A percentile compares a stretch with the other conserved stretches of the same genome.
These are phyloP conservation scores for Siphlonurus alternatus DNA, from an alignment of 2,888 invertebrate species.

Conservation along the genomic window DNA sequence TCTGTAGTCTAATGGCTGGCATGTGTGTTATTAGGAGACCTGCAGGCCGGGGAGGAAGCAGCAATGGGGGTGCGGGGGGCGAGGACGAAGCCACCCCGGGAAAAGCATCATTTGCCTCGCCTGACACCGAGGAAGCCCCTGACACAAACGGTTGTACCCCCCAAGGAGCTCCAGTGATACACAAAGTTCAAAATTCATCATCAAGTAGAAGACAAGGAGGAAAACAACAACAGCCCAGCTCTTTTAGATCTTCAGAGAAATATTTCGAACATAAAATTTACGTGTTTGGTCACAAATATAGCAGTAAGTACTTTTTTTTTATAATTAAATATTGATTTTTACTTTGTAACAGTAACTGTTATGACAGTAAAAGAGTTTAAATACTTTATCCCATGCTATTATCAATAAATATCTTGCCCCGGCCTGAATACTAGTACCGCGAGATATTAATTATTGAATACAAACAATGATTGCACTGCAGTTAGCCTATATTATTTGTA, in stretches of 20 bases:
- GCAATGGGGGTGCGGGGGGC: background rate
- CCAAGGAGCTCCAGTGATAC: background rate
- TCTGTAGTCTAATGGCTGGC: no score
- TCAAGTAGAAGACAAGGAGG: background rate
- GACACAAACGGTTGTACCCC: background rate
- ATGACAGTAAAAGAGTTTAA: no score
- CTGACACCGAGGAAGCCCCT: background rate
- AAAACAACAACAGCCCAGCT: background rate
- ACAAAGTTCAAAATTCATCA: background rate
- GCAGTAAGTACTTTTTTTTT: slow-evolving; percentile 17
- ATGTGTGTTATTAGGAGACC: background rate
- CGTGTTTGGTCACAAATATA: slow-evolving; percentile 21
- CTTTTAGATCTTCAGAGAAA: slow-evolving; percentile 15
- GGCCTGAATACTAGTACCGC: no score
- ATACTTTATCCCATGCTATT: no score
- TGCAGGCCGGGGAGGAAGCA: background rate
- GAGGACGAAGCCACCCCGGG: background rate
- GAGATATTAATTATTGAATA: no score
- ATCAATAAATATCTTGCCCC: no score
- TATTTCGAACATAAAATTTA: slow-evolving; percentile 20
- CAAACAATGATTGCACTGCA: no score
- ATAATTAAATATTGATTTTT: no score
- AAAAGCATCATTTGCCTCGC: background rate
- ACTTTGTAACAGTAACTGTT: no score
- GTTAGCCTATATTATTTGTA: no score